Percentiles rank a stretch among this genome's conserved stretches.
Conservation (phyloP, 1,140 invertebrate species). For the Sarcophaga peregrina region DNA sequence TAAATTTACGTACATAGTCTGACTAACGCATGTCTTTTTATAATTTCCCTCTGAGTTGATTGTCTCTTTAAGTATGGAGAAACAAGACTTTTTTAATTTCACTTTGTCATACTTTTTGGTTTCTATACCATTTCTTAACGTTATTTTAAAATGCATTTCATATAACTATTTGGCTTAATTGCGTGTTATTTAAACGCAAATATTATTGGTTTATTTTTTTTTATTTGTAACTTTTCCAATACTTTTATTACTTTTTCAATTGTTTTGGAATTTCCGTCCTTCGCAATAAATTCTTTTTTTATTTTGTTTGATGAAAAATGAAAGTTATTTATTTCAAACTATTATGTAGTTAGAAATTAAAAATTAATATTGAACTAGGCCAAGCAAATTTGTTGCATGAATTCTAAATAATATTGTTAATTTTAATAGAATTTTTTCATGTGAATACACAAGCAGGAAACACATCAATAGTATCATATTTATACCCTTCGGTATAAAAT, state of each 20-base stretch:
- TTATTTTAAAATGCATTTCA: constrained; percentile 6
- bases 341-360: background rate
- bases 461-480: too few species aligned
- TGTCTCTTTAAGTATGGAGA: too few species aligned
- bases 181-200: constrained; percentile 3
- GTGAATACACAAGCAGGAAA: too few species aligned
- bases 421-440: too few species aligned
- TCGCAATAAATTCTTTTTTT: background rate
- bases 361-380: background rate
- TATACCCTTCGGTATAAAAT: too few species aligned
- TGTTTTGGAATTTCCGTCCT: constrained; percentile 8
- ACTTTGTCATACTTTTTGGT: constrained; percentile 5
- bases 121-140: background rate
- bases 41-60: too few species aligned
- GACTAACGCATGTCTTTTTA: background rate
- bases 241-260: background rate
- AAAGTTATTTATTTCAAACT: background rate
- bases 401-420: background rate
- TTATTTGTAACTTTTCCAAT: constrained; percentile 4
- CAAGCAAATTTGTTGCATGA: background rate
- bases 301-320: background rate
- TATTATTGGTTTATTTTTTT: background rate
- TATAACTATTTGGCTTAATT: constrained; percentile 9
- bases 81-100: background rate
- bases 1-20: background rate